A percentile compares a stretch with the other conserved stretches of the same genome.
Evolutionary conservation across 1,140 invertebrate genomes (phyloP).

Genomic region (Mesaphorura yosii): DNA sequence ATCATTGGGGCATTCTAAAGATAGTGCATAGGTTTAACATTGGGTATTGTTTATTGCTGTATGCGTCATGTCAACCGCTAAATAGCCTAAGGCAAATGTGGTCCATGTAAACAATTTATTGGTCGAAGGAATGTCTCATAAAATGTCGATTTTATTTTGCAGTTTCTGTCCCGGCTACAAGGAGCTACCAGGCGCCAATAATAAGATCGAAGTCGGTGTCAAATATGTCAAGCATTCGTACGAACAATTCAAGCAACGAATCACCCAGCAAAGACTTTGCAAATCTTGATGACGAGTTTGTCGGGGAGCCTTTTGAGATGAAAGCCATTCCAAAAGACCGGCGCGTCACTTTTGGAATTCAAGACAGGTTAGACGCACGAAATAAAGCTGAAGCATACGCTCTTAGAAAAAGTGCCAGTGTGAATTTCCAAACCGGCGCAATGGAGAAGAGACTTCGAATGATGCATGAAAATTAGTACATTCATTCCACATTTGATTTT

Average conservation of each 20-base stretch:
- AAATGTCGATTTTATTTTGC: too few relatives aligned
- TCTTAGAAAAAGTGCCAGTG: slow-evolving; percentile 29
- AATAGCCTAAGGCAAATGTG: too few relatives aligned
- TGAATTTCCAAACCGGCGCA: slow-evolving; percentile 25
- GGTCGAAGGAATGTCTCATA: too few relatives aligned
- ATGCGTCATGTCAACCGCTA: too few relatives aligned
- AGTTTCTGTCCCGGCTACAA: slow-evolving; percentile 19
- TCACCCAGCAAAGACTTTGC: too few relatives aligned
- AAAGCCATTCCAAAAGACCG: slow-evolving; percentile 8
- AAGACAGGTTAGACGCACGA: slow-evolving; percentile 31
- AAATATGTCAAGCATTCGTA: slow-evolving; percentile 25
- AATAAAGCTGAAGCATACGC: slow-evolving; percentile 18
- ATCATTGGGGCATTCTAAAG: too few relatives aligned
- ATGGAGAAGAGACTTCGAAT: slow-evolving; percentile 29
- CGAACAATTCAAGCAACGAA: slow-evolving; percentile 13
- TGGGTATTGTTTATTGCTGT: too few relatives aligned
- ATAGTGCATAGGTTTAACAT: too few relatives aligned
- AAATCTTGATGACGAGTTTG: slow-evolving; percentile 24
- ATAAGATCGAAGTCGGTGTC: slow-evolving; percentile 28
- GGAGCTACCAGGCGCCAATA: slow-evolving; percentile 21
- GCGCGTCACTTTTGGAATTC: slow-evolving; percentile 29
- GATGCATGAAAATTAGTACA: slow-evolving; percentile 27
- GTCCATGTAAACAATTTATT: too few relatives aligned
- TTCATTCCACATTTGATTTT: too few relatives aligned
- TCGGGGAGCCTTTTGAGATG: slow-evolving; percentile 17